A percentile compares a stretch with the other conserved stretches of the same genome.
Conservation (phyloP, 2,113 vertebrate genomes). For the Cinclus cinclus region DNA sequence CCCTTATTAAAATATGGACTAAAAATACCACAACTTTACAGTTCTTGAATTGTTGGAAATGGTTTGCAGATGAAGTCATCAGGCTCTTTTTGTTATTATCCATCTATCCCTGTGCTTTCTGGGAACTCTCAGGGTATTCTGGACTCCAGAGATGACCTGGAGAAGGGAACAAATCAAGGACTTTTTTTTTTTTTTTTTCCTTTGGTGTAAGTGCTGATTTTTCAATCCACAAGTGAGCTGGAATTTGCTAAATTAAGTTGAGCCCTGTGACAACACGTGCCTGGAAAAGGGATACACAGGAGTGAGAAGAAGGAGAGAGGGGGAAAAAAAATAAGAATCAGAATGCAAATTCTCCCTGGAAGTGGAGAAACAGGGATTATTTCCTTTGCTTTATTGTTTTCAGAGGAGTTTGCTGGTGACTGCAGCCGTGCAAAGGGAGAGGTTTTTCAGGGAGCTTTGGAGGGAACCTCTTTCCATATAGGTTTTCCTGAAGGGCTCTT, state of each 20-base stretch:
- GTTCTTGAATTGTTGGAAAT: conserved; percentile 60
- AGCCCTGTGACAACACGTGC: neutral
- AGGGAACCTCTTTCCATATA: neutral
- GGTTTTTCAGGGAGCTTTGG: neutral
- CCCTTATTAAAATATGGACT: conserved; percentile 52
- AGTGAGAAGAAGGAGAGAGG: neutral
- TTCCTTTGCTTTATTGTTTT: neutral
- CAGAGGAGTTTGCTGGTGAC: neutral
- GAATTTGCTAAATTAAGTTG: neutral
- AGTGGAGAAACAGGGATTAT: neutral
- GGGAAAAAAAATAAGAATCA: neutral
- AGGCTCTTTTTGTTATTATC: conserved; percentile 49
- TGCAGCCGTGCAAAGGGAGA: neutral
- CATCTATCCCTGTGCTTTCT: conserved; percentile 24
- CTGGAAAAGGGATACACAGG: neutral
- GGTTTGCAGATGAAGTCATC: conserved; percentile 61
- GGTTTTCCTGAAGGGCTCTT: neutral
- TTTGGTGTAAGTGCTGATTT: neutral
- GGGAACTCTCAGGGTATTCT: conserved; percentile 19
- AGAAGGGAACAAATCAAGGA: neutral
- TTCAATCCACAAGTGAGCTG: neutral
- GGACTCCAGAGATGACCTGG: neutral
- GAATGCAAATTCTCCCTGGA: neutral
- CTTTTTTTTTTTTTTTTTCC: neutral
- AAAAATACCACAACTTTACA: conserved; percentile 60